Evolutionary conservation across 2,888 invertebrate genomes (phyloP).

Genomic region (Steinernema carpocapsae): DNA sequence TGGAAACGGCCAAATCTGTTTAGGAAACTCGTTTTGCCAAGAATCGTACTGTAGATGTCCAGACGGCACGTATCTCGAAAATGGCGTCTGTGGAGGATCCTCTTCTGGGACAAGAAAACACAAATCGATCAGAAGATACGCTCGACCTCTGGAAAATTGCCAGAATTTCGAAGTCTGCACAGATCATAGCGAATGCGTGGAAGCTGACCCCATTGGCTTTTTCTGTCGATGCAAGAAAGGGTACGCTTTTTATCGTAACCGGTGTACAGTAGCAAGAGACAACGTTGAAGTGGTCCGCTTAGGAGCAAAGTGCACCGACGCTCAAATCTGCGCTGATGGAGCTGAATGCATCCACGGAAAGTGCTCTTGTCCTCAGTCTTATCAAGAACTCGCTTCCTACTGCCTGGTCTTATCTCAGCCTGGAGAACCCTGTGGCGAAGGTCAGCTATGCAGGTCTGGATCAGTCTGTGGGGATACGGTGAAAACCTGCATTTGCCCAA

Average conservation of each 20-base stretch:
- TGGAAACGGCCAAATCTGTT: slow-evolving; percentile 52
- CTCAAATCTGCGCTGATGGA: slow-evolving; percentile 54
- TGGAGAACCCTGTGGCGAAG: slow-evolving; percentile 59
- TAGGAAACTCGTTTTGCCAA: slow-evolving; percentile 60
- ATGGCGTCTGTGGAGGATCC: slow-evolving; percentile 53
- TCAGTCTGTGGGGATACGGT: slow-evolving; percentile 46
- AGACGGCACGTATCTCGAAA: slow-evolving; percentile 53
- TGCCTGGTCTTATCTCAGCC: slow-evolving; percentile 56
- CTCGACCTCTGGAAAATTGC: slow-evolving; percentile 55
- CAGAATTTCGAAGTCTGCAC: slow-evolving; percentile 52
- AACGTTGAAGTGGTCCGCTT: slow-evolving; percentile 5
- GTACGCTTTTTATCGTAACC: neutral
- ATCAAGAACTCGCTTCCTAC: slow-evolving; percentile 54
- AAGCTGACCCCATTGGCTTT: slow-evolving; percentile 36
- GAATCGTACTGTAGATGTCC: slow-evolving; percentile 61
- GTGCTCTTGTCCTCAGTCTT: slow-evolving; percentile 47
- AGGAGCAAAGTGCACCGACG: slow-evolving; percentile 50
- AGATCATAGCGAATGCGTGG: slow-evolving; percentile 52
- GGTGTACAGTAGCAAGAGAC: slow-evolving; percentile 14
- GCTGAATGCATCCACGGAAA: slow-evolving; percentile 54
- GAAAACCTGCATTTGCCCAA: slow-evolving; percentile 52
- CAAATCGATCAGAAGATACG: slow-evolving; percentile 32
- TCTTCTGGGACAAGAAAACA: slow-evolving; percentile 10
- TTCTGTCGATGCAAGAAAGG: slow-evolving; percentile 34
- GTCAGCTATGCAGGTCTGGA: slow-evolving; percentile 60